Evolutionary conservation across 2,797 vertebrate species (phyloP).

Genomic region (Notolepis coatsorum): DNA sequence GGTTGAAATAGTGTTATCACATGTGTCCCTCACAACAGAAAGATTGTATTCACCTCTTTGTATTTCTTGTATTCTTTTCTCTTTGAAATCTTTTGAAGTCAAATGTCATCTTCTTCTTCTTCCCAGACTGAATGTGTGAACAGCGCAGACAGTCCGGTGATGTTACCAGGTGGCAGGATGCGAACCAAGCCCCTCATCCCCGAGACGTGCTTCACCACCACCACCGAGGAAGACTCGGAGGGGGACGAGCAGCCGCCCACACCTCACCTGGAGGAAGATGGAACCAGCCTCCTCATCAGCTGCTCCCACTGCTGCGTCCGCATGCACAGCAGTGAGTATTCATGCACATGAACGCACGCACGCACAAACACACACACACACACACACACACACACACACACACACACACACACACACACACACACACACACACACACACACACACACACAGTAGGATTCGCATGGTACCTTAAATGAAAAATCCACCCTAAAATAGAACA

Average conservation of each 20-base stretch:
- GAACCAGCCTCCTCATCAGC: conserved; percentile 91
- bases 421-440: too few relatives aligned
- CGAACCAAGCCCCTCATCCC: conserved; percentile 92
- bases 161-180: conserved; percentile 70
- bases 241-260: conserved; percentile 83
- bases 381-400: background rate
- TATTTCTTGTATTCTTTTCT: too few relatives aligned
- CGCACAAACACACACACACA: background rate
- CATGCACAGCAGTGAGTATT: conserved; percentile 93
- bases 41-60: too few relatives aligned
- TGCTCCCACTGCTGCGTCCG: conserved; percentile 93
- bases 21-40: too few relatives aligned
- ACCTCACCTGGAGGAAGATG: conserved; percentile 90
- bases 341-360: background rate
- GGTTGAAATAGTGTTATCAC: too few relatives aligned
- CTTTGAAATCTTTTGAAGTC: too few relatives aligned
- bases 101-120: background rate
- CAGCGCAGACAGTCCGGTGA: conserved; percentile 66
- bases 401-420: background rate
- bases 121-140: conserved; percentile 85
- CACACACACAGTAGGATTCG: too few relatives aligned
- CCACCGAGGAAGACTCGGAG: conserved; percentile 88
- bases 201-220: conserved; percentile 94
- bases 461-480: too few relatives aligned
- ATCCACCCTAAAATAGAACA: too few relatives aligned